Evolutionary conservation across 2,113 vertebrate species (phyloP), one percentile per base, ranked within the genome.

Genomic region (Hippocampus zosterae): DNA sequence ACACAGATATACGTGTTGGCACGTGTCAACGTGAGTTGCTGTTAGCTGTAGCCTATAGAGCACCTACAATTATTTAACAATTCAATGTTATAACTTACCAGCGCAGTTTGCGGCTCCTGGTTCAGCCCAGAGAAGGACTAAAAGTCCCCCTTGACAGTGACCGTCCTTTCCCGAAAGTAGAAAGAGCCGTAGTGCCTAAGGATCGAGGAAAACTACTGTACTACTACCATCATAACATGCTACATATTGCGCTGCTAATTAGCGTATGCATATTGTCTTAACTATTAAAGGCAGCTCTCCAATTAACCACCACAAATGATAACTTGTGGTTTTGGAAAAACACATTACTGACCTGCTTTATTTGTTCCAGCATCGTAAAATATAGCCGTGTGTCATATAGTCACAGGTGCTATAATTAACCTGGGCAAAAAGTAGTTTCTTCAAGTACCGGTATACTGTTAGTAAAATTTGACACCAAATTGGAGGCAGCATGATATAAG

Each of bases 51-150:
- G 55, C 23, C 2, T 12, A 60, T 8, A 4, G 12, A 33, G 12
- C 2, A 60, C 9, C 57, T 33, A 18, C 33, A 60, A 33, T 33
- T 6, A 13, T 27, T 33, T 3, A 60, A 60, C 27, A 60, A 27
- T 18, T 29, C 9, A 4, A 12, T 40, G 1, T 44, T 2, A 0
- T 27, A 4, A 15, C 74, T 84, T 69, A 91, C 89, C 88, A 23
- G 81, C 69, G 55, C 87, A 87, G 77, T 70, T 68, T 65, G 73
- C 52, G 5, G 11, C 6, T 33, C 13, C 41, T 0, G 60, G 48
- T 21, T 83, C 68, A 10, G 72, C 59, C 85, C 88, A 88, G 46
- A 90, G 18, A 7, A 88, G 64, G 0, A 91, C 61, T 63, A 90
- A n/a, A n/a, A 92, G 78, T 0, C 83, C 91, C 1, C 89, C 87